Conservation (phyloP, 2,113 vertebrate species). For the Melanerpes formicivorus region DNA sequence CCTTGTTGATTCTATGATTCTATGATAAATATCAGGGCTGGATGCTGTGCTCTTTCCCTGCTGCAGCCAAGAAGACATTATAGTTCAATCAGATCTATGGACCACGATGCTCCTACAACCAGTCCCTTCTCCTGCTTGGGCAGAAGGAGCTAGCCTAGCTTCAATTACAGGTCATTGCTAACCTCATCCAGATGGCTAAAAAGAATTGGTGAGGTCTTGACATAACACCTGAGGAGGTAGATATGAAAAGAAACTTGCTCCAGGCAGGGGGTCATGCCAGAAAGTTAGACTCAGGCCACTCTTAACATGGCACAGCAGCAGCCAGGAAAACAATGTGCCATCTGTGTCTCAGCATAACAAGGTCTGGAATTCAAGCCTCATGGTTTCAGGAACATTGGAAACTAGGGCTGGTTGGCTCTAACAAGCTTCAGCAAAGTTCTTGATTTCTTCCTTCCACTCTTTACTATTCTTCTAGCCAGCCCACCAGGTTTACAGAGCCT, state of each 20-base stretch:
- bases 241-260: background rate
- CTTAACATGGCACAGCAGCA: background rate
- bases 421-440: background rate
- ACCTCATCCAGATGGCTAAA: background rate
- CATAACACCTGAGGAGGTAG: background rate
- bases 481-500: background rate
- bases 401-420: background rate
- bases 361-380: background rate
- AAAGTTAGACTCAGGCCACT: background rate
- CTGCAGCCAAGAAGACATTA: background rate
- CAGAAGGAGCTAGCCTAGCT: background rate
- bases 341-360: background rate
- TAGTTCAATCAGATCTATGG: background rate
- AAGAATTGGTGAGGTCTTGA: fast-evolving
- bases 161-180: background rate
- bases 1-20: too few relatives aligned
- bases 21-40: background rate
- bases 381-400: background rate
- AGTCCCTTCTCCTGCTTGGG: background rate
- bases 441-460: background rate
- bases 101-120: background rate
- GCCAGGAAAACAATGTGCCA: background rate
- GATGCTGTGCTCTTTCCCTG: background rate
- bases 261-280: background rate
- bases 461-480: background rate